These are phyloP conservation scores for Tupaia chinensis DNA, from an alignment of 2,113 vertebrate species.

Conservation along the genomic window DNA sequence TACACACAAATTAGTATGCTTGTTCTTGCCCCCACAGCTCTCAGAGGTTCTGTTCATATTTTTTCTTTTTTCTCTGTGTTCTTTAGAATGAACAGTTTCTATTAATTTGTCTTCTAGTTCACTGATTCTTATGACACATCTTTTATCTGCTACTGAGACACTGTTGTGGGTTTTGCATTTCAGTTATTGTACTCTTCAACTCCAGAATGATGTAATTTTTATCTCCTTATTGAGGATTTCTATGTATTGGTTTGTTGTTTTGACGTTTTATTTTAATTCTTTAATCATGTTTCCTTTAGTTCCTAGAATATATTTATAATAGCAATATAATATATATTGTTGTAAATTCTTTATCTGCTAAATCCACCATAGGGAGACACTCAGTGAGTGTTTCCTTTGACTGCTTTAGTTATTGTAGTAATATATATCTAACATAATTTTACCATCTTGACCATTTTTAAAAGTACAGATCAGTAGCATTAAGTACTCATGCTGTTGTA, in stretches of 20 bases:
- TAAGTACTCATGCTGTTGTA: background rate
- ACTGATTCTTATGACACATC: background rate
- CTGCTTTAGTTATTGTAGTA: background rate
- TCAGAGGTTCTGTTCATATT: background rate
- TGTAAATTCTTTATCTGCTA: background rate
- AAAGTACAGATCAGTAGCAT: background rate
- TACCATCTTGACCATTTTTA: background rate
- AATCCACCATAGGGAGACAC: background rate
- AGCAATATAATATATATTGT: background rate
- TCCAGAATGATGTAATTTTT: background rate
- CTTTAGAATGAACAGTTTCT: background rate
- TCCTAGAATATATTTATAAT: constrained; percentile 16
- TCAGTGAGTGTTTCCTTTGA: background rate
- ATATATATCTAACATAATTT: background rate
- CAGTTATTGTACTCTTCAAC: background rate
- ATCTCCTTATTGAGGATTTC: background rate
- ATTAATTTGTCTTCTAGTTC: background rate
- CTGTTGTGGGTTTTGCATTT: background rate
- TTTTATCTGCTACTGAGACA: background rate
- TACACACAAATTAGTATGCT: background rate
- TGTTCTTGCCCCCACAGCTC: background rate
- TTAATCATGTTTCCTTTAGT: background rate
- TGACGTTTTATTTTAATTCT: constrained; percentile 4
- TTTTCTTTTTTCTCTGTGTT: background rate
- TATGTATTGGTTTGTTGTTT: background rate